phyloP scores from a whole-genome alignment of 2,888 invertebrate genomes.

The Platypus cylindrus region DNA sequence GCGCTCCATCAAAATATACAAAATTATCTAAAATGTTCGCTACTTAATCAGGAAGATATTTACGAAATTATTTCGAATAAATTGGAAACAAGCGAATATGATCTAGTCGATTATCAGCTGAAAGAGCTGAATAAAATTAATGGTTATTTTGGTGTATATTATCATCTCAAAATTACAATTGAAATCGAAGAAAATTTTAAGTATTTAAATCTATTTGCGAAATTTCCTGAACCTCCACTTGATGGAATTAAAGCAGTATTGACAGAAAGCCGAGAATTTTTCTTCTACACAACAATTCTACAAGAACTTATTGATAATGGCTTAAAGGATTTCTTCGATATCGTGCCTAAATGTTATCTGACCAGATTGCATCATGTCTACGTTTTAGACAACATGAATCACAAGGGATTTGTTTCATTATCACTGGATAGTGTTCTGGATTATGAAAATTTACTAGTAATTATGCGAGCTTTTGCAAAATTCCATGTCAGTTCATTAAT shows the following conservation, averaged over 20 bases:
- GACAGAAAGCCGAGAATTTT: conserved; percentile 18
- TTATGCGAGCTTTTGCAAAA: conserved; percentile 21
- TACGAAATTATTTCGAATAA: conserved; percentile 18
- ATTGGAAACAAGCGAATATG: conserved; percentile 16
- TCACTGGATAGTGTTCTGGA: conserved; percentile 8
- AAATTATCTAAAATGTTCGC: conserved; percentile 2
- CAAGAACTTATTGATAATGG: conserved; percentile 25
- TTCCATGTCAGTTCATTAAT: conserved; percentile 28
- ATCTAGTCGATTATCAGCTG: conserved; percentile 14
- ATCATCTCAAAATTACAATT: conserved; percentile 16
- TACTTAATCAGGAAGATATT: conserved; percentile 18
- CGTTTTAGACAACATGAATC: conserved; percentile 31
- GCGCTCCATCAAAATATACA: conserved; percentile 1
- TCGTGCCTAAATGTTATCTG: conserved; percentile 29
- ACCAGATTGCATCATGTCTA: conserved; percentile 25
- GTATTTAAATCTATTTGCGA: conserved; percentile 6
- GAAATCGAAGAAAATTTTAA: not conserved
- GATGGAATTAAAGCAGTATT: conserved; percentile 1
- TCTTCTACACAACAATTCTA: conserved; percentile 33
- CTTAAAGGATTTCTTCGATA: conserved; percentile 18
- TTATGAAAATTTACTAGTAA: conserved; percentile 17
- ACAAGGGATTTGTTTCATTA: conserved; percentile 9
- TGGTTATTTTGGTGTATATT: conserved; percentile 25
- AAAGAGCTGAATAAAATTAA: conserved; percentile 15
- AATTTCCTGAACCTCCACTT: conserved; percentile 1